Percentiles rank a stretch among this genome's conserved stretches.
These are phyloP conservation scores for Bilobella aurantiaca DNA, from an alignment of 1,140 invertebrate species.

Conservation along the genomic window DNA sequence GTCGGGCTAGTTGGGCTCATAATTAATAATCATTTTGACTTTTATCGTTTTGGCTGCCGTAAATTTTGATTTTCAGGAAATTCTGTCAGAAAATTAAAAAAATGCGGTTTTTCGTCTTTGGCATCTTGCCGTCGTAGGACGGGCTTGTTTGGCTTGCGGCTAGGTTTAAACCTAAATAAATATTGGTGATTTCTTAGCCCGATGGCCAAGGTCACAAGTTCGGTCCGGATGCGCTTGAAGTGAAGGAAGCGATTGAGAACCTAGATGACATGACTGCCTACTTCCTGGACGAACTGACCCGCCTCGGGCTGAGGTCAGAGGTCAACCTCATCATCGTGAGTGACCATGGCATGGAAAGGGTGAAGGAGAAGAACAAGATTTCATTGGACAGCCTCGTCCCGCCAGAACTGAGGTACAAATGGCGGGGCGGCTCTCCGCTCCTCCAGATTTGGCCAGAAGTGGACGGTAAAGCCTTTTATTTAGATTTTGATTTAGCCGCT, in stretches of 20 bases:
- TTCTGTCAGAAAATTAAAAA: no score
- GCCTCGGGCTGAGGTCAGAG: slow-evolving; percentile 43
- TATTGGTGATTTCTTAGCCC: no score
- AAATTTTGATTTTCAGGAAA: no score
- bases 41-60: no score
- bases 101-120: no score
- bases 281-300: slow-evolving; percentile 46
- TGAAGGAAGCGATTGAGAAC: slow-evolving; percentile 44
- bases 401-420: slow-evolving; percentile 50
- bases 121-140: no score
- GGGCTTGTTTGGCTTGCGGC: no score
- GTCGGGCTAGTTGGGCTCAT: no score
- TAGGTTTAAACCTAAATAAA: no score
- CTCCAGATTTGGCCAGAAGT: slow-evolving; percentile 48
- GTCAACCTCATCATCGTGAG: slow-evolving; percentile 59
- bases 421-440: slow-evolving; percentile 44
- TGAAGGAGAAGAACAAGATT: slow-evolving; percentile 42
- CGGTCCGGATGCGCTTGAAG: slow-evolving; percentile 42
- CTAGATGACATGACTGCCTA: slow-evolving; percentile 50
- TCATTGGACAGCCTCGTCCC: slow-evolving; percentile 18
- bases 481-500: background rate
- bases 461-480: slow-evolving; percentile 10
- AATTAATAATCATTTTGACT: no score
- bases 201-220: slow-evolving; percentile 48
- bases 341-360: slow-evolving; percentile 60